Percentiles rank a stretch among this genome's conserved stretches.
Evolutionary conservation across 2,113 vertebrate genomes (phyloP).

Genomic region (Raja brachyura): DNA sequence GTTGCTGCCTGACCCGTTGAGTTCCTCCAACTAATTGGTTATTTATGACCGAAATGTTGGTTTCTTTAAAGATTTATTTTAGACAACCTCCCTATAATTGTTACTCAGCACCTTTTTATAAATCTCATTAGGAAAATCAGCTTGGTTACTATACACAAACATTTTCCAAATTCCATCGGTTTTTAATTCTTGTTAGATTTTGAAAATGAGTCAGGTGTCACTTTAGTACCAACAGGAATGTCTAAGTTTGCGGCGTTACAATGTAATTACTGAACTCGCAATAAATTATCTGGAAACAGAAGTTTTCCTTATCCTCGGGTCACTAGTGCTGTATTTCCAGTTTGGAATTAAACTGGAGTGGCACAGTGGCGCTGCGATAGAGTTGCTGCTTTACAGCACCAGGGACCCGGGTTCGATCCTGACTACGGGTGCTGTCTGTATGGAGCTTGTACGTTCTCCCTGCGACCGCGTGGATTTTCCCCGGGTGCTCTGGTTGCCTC

Average conservation of each 20-base stretch:
- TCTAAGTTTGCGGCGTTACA: not conserved
- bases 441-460: no score
- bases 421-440: no score
- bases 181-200: not conserved
- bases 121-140: not conserved
- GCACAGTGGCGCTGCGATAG: not conserved
- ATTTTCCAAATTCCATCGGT: not conserved
- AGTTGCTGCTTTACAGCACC: no score
- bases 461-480: no score
- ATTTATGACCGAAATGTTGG: not conserved
- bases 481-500: no score
- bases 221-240: not conserved
- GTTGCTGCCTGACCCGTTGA: no score
- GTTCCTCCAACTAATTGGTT: no score
- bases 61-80: not conserved
- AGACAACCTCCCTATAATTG: not conserved
- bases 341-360: not conserved
- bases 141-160: not conserved
- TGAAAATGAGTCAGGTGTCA: not conserved
- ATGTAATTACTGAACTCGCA: not conserved
- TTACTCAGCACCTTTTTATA: not conserved
- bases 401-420: no score
- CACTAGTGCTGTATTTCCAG: not conserved
- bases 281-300: not conserved
- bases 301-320: not conserved